These are phyloP conservation scores for Gallinago stenura DNA, from an alignment of 2,797 vertebrate species.

Conservation along the genomic window DNA sequence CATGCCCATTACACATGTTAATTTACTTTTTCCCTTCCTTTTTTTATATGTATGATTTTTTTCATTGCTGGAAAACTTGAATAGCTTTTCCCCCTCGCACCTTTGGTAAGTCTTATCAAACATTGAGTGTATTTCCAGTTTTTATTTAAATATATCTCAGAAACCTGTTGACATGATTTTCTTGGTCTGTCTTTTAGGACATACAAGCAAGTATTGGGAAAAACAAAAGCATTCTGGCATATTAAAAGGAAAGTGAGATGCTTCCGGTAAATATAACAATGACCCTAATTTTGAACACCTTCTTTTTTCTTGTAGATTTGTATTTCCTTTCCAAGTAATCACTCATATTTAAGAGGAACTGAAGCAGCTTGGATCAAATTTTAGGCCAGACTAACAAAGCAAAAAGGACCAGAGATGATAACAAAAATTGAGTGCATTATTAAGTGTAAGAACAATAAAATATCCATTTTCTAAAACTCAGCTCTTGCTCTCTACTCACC, in stretches of 20 bases:
- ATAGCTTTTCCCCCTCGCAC: neutral
- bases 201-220: neutral
- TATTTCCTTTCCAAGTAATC: neutral
- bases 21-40: neutral
- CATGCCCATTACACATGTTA: neutral
- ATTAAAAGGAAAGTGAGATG: neutral
- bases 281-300: neutral
- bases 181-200: neutral
- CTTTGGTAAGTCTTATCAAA: neutral
- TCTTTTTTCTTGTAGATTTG: neutral
- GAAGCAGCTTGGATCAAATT: neutral
- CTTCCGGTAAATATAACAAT: neutral
- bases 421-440: neutral
- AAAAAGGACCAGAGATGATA: neutral
- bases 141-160: neutral
- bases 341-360: neutral
- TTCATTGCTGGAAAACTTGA: neutral
- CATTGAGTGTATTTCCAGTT: neutral
- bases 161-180: neutral
- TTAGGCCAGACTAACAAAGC: neutral
- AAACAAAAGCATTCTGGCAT: neutral
- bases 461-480: neutral
- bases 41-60: neutral
- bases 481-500: neutral
- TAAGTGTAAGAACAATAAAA: neutral